A percentile compares a stretch with the other conserved stretches of the same genome.
Conservation (phyloP, 2,888 invertebrate genomes). For the Dascillus cervinus region DNA sequence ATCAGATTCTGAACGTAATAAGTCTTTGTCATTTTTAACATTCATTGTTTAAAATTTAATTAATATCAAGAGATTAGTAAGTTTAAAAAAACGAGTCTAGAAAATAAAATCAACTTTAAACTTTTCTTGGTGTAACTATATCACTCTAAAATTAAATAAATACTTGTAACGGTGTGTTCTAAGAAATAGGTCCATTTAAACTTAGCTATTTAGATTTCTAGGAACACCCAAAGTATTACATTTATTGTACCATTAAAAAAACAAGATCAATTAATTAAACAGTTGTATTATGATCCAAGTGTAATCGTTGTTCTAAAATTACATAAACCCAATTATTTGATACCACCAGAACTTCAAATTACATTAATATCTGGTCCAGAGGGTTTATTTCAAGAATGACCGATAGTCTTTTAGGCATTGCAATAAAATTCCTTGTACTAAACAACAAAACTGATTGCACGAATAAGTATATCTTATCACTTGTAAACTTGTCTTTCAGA, state of each 20-base stretch:
- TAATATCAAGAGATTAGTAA: slow-evolving; percentile 13
- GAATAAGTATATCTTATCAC: no score
- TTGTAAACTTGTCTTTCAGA: no score
- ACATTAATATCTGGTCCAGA: slow-evolving; percentile 17
- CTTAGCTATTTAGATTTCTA: no score
- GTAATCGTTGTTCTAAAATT: slow-evolving; percentile 16
- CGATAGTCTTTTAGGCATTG: no score
- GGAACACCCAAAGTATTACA: no score
- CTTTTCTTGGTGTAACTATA: neutral
- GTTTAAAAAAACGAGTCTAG: slow-evolving; percentile 1
- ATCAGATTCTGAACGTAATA: slow-evolving; percentile 29
- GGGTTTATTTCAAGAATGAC: no score
- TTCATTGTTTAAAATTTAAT: slow-evolving; percentile 24
- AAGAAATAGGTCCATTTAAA: no score
- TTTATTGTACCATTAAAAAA: neutral
- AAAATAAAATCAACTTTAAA: slow-evolving; percentile 1
- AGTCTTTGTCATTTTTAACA: slow-evolving; percentile 25
- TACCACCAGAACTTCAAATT: slow-evolving; percentile 13
- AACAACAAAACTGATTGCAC: no score
- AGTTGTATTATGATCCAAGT: slow-evolving; percentile 1
- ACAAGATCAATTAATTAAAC: neutral
- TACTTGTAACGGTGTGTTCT: no score
- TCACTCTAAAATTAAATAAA: neutral
- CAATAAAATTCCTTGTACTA: no score
- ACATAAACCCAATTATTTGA: slow-evolving; percentile 14